Conservation (phyloP, 2,797 vertebrate genomes). For the Lithobates sylvaticus region DNA sequence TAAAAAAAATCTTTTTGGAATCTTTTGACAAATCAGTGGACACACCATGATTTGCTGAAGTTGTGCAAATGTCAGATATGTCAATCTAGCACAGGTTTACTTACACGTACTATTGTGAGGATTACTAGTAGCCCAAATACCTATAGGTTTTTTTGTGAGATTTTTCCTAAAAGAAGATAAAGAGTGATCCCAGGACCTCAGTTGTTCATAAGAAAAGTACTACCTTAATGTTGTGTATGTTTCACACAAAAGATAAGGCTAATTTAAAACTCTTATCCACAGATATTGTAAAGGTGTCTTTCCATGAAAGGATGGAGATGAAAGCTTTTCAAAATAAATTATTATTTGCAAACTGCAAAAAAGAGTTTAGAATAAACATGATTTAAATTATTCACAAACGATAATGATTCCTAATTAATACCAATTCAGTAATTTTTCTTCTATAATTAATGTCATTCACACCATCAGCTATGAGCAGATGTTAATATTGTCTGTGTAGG, state of each 20-base stretch:
- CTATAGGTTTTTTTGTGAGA: no score
- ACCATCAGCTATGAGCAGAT: slow-evolving; percentile 27
- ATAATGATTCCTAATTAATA: slow-evolving; percentile 36
- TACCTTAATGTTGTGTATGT: neutral
- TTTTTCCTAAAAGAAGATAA: neutral
- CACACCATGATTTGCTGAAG: no score
- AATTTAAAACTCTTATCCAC: neutral
- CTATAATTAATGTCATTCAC: slow-evolving; percentile 20
- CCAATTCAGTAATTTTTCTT: slow-evolving; percentile 13
- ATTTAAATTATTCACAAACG: slow-evolving; percentile 12
- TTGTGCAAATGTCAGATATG: no score
- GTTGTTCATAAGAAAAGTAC: neutral
- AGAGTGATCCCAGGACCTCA: neutral
- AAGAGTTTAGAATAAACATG: neutral
- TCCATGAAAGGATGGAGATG: neutral
- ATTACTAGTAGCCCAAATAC: no score
- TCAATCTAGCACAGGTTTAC: no score
- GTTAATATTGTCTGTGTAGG: slow-evolving; percentile 10
- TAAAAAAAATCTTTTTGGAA: no score
- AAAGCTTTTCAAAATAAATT: slow-evolving; percentile 2
- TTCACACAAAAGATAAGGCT: neutral
- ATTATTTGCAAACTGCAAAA: slow-evolving; percentile 13
- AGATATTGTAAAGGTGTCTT: neutral
- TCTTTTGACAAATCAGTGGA: no score
- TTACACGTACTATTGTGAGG: no score